These are phyloP conservation scores for Nematostella vectensis DNA, from an alignment of 92 coral and sea anemone species.

Conservation along the genomic window DNA sequence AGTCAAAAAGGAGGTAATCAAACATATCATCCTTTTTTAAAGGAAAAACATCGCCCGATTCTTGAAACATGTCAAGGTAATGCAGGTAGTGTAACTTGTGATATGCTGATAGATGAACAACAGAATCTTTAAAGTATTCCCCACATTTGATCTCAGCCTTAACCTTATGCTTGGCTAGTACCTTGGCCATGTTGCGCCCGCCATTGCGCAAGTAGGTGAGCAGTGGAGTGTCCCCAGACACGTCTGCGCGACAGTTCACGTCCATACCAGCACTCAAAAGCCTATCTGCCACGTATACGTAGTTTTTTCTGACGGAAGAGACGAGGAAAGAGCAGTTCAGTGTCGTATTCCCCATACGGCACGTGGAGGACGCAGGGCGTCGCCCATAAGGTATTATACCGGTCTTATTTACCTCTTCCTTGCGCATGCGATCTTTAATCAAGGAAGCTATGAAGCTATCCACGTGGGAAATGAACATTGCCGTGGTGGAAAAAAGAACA, in stretches of 20 bases:
- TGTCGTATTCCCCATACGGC: neutral
- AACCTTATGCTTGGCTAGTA: conserved; percentile 25
- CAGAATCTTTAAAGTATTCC: conserved; percentile 34
- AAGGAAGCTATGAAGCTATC: neutral
- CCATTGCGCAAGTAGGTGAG: conserved; percentile 34
- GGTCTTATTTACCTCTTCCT: neutral
- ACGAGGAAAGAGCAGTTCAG: neutral
- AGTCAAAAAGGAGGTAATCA: conserved; percentile 38
- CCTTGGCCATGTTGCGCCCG: conserved; percentile 34
- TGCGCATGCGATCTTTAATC: neutral
- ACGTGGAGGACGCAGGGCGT: neutral
- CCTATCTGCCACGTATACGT: neutral
- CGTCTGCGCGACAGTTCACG: neutral
- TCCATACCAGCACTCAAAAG: neutral
- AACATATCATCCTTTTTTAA: conserved; percentile 11
- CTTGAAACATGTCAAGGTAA: conserved; percentile 5
- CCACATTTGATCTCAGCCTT: conserved; percentile 38
- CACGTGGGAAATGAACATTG: neutral
- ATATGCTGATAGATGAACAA: conserved; percentile 45
- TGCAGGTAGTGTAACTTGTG: conserved; percentile 28
- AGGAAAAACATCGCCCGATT: conserved; percentile 6
- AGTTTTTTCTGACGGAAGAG: neutral
- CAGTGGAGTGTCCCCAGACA: conserved; percentile 32
- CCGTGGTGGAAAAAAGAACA: neutral
- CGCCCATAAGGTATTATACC: neutral